A percentile compares a stretch with the other conserved stretches of the same genome.
phyloP scores from a whole-genome alignment of 2,797 vertebrate species.

The Diplodus sargus region DNA sequence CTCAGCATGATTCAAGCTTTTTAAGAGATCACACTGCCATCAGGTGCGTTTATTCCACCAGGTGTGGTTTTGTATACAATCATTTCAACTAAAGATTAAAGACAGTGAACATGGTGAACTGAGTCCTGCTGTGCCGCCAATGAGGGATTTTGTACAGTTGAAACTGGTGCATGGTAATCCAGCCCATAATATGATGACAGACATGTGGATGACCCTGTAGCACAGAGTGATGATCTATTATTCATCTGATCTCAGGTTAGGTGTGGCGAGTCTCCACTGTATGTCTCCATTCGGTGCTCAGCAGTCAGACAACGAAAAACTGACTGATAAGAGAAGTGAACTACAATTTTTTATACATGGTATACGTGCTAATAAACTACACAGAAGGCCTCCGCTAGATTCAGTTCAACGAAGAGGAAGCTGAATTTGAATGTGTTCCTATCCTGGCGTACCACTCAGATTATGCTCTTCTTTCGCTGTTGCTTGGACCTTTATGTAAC shows the following conservation, averaged over 20 bases:
- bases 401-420: conserved; percentile 9
- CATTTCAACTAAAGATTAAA: background rate
- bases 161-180: conserved; percentile 8
- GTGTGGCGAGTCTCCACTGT: conserved; percentile 52
- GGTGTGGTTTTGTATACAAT: background rate
- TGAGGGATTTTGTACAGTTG: background rate
- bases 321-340: conserved; percentile 12
- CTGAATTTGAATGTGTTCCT: conserved; percentile 36
- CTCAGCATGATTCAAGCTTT: background rate
- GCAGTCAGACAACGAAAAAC: conserved; percentile 32
- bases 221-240: conserved; percentile 66
- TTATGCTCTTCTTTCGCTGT: conserved; percentile 35
- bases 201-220: conserved; percentile 52
- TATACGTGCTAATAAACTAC: background rate
- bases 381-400: background rate
- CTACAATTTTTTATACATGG: background rate
- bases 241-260: conserved; percentile 74
- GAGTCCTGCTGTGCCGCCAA: background rate
- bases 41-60: background rate
- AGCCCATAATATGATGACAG: conserved; percentile 46
- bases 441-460: conserved; percentile 31
- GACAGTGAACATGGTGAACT: background rate
- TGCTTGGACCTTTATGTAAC: conserved; percentile 68
- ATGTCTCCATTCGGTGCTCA: conserved; percentile 18
- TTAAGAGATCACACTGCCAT: background rate